phyloP scores from a whole-genome alignment of 2,888 invertebrate species.

The Ichneumoninae sp. region DNA sequence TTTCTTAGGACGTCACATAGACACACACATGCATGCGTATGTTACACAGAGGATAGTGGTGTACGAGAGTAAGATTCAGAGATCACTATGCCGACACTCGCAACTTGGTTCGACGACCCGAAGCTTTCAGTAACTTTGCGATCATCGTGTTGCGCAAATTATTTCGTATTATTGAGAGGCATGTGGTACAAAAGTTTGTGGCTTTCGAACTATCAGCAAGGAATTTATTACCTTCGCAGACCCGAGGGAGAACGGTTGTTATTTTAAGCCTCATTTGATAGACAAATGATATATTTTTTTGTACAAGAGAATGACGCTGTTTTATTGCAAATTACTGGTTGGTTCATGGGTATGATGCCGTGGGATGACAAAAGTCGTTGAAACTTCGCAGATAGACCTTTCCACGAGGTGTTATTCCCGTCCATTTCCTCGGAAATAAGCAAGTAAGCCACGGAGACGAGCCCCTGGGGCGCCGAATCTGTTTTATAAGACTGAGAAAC shows the following conservation, averaged over 20 bases:
- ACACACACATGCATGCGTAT: neutral
- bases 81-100: slow-evolving; percentile 12
- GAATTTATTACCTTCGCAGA: neutral
- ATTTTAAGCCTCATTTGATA: slow-evolving; percentile 10
- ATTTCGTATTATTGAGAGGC: neutral
- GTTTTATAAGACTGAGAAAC: slow-evolving; percentile 81
- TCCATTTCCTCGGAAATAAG: slow-evolving; percentile 68
- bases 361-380: slow-evolving; percentile 29
- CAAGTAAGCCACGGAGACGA: slow-evolving; percentile 71
- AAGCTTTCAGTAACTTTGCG: slow-evolving; percentile 6
- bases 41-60: slow-evolving; percentile 11
- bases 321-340: neutral
- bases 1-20: neutral
- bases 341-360: neutral
- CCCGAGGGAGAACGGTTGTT: neutral
- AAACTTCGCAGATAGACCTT: slow-evolving; percentile 36
- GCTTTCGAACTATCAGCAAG: neutral
- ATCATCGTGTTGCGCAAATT: neutral
- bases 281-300: slow-evolving; percentile 10
- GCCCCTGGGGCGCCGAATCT: slow-evolving; percentile 70
- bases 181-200: neutral
- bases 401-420: slow-evolving; percentile 29
- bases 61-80: slow-evolving; percentile 15
- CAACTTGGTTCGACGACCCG: slow-evolving; percentile 18
- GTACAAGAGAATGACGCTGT: neutral